phyloP scores from a whole-genome alignment of 1,140 invertebrate species.

The Drosophila biarmipes region DNA sequence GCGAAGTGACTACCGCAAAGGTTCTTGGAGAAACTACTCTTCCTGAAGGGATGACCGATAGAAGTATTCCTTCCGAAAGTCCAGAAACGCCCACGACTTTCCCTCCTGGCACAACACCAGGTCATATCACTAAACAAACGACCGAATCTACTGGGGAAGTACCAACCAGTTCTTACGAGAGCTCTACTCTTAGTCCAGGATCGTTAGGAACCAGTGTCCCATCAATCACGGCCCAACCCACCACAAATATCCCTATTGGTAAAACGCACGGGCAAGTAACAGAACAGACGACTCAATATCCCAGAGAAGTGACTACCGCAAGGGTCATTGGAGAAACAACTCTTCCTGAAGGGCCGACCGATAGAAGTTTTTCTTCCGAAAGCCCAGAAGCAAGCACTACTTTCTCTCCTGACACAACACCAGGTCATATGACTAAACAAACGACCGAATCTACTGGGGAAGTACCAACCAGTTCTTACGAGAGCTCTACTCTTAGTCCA shows the following conservation, averaged over 20 bases:
- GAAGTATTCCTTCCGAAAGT: neutral
- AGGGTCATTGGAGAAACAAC: neutral
- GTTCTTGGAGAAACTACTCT: neutral
- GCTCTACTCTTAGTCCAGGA: neutral
- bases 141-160: neutral
- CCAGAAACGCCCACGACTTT: neutral
- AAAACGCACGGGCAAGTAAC: neutral
- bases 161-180: no score
- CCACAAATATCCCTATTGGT: neutral
- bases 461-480: neutral
- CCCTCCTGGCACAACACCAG: neutral
- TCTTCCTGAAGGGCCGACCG: neutral
- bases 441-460: slow-evolving; percentile 1
- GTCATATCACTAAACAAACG: neutral
- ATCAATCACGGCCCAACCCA: neutral
- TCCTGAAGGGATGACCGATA: neutral
- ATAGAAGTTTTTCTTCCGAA: neutral
- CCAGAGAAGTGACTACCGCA: neutral
- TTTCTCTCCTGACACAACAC: neutral
- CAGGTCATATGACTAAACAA: neutral
- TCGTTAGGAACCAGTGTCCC: neutral
- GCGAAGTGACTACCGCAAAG: neutral
- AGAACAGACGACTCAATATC: neutral
- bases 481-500: neutral
- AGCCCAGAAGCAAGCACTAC: slow-evolving; percentile 1